Evolutionary conservation across 1,140 invertebrate genomes (phyloP), one percentile per base, ranked within the genome.

Genomic region (Sipha flava): DNA sequence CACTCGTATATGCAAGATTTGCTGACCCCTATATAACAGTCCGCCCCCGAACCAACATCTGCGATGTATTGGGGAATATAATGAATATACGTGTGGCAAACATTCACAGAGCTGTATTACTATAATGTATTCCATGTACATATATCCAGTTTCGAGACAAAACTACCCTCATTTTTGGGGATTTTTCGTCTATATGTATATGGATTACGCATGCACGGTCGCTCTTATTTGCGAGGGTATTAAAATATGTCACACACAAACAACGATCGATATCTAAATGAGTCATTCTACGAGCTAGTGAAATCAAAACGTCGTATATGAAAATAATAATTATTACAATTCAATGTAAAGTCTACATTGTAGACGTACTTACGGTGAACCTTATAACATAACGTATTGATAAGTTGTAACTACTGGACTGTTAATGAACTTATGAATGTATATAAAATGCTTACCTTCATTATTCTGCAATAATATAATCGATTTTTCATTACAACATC

Each of bases 201-300:
- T 43, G 73, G 73, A 77, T 77, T 77, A 77, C 73, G 73, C 52
- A 59, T 77, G 47, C 49, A 57, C 49, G 47, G 52, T 57, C 23
- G 73, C 34, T 77, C 73, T 57, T 77, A 54, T 77, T 37, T 77
- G 49, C 52, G 52, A 57, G 73, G 47, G 49, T 59, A 57, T 57
- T 57, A 77, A 34, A 57, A 57, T 57, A 77, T 77, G 52, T 77
- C 47, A 57, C 73, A 77, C 73, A 43, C 73, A 75, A 52, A 59
- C 73, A 59, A 54, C 73, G 73, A 77, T 77, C 73, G 18, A 77
- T 77, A 77, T 77, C 73, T 77, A 77, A 77, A 77, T 77, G 73
- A 77, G 73, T 77, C 73, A 77, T 77, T 47, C 66, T 47, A 43
- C 26, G 14, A 70, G 66, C 47, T 70, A 45, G 66, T 47, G 40